Evolutionary conservation across 2,797 vertebrate genomes (phyloP).

Genomic region (Microctenopoma stevenorrisi): DNA sequence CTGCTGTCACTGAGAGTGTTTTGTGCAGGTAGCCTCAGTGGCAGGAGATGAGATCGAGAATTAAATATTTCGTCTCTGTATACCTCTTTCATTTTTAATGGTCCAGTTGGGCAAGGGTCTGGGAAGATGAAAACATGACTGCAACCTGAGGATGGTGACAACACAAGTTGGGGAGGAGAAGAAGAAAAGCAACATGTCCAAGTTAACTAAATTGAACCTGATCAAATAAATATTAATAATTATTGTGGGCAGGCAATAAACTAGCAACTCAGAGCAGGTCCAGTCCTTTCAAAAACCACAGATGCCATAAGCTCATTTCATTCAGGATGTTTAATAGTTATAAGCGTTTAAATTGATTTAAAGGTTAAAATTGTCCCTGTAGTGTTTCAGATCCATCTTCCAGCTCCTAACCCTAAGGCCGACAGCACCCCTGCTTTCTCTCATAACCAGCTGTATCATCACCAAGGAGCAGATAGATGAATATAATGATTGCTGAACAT

Average conservation of each 20-base stretch:
- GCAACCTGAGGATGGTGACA: slow-evolving; percentile 39
- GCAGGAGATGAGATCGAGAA: slow-evolving; percentile 65
- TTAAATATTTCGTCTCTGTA: slow-evolving; percentile 62
- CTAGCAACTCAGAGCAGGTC: neutral
- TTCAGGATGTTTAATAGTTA: no score
- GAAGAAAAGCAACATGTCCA: neutral
- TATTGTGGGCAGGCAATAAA: neutral
- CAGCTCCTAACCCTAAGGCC: no score
- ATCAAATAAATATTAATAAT: neutral
- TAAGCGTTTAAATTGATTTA: no score
- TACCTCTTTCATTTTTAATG: slow-evolving; percentile 65
- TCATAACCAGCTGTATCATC: no score
- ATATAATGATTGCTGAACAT: neutral
- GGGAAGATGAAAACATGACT: slow-evolving; percentile 57
- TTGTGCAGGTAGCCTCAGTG: slow-evolving; percentile 39
- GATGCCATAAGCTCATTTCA: no score
- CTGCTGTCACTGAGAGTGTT: slow-evolving; percentile 35
- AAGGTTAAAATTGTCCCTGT: no score
- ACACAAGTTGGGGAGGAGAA: slow-evolving; percentile 22
- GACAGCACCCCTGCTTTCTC: no score
- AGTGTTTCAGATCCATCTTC: no score
- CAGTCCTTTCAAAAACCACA: neutral
- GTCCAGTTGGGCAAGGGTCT: slow-evolving; percentile 46
- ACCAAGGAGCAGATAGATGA: no score
- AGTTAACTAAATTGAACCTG: neutral